Evolutionary conservation across 2,113 vertebrate species (phyloP).

Genomic region (Cnemophilus loriae): DNA sequence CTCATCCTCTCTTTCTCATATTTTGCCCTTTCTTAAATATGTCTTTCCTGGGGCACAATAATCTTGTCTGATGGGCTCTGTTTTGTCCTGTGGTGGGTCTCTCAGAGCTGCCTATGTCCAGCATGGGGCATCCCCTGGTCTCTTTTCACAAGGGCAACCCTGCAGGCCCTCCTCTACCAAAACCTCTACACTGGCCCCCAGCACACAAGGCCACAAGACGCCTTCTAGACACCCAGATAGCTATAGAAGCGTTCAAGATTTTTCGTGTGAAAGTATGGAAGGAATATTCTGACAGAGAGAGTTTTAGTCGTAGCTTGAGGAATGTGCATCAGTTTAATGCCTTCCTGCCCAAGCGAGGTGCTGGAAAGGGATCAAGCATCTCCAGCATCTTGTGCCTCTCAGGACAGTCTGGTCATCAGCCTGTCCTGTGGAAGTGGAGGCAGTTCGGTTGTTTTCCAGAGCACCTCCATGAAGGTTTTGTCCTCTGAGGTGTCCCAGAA

Average conservation of each 20-base stretch:
- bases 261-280: neutral
- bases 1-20: neutral
- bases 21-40: neutral
- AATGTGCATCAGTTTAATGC: neutral
- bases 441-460: neutral
- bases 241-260: neutral
- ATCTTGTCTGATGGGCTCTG: neutral
- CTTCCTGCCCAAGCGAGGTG: neutral
- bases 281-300: neutral
- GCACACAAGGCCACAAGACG: neutral
- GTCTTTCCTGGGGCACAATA: neutral
- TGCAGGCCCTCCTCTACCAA: neutral
- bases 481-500: neutral
- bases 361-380: neutral
- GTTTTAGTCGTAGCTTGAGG: neutral
- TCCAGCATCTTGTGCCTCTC: neutral
- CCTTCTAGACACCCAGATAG: neutral
- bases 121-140: rapidly evolving
- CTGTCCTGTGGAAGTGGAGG: neutral
- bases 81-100: neutral
- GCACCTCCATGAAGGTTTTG: neutral
- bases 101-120: neutral
- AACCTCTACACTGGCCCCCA: neutral
- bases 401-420: neutral
- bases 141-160: neutral